A percentile compares a stretch with the other conserved stretches of the same genome.
Evolutionary conservation across 2,797 vertebrate species (phyloP).

Genomic region (Oreochromis grahami): DNA sequence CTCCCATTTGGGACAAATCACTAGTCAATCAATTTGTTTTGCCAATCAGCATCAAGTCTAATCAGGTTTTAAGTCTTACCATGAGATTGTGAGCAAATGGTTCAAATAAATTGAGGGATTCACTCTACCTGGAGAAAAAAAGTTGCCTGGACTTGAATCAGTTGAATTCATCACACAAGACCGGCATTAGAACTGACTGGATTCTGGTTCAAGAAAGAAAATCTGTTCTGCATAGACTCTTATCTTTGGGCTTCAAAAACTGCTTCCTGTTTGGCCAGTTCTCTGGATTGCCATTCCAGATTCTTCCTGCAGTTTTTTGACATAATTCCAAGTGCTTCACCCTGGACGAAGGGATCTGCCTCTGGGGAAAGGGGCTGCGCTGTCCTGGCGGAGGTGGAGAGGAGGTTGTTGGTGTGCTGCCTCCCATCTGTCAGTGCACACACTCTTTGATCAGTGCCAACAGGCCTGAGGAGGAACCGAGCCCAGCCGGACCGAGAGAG

Average conservation of each 20-base stretch:
- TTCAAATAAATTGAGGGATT: conserved; percentile 25
- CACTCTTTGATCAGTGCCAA: conserved; percentile 57
- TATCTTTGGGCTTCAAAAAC: not conserved
- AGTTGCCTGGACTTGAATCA: not conserved
- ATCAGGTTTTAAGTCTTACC: conserved; percentile 8
- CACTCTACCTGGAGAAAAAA: not conserved
- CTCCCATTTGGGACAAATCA: conserved; percentile 35
- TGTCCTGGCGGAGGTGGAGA: conserved; percentile 69
- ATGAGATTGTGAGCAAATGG: conserved; percentile 12
- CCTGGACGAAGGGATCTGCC: conserved; percentile 77
- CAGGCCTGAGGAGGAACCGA: conserved; percentile 63
- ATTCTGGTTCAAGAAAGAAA: conserved; percentile 12
- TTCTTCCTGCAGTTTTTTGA: conserved; percentile 60
- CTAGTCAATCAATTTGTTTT: conserved; percentile 17
- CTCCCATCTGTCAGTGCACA: conserved; percentile 56
- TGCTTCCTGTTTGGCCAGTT: conserved; percentile 27
- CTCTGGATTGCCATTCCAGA: conserved; percentile 59
- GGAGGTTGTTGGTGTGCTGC: conserved; percentile 53
- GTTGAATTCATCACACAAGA: conserved; percentile 7
- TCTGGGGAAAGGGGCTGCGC: conserved; percentile 69
- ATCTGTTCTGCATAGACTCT: not conserved
- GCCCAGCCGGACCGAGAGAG: conserved; percentile 63
- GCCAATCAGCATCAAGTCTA: conserved; percentile 33
- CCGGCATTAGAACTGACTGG: conserved; percentile 1
- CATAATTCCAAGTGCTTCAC: conserved; percentile 52